Conservation (phyloP, 2,113 vertebrate species). For the Mystacornis crossleyi region DNA sequence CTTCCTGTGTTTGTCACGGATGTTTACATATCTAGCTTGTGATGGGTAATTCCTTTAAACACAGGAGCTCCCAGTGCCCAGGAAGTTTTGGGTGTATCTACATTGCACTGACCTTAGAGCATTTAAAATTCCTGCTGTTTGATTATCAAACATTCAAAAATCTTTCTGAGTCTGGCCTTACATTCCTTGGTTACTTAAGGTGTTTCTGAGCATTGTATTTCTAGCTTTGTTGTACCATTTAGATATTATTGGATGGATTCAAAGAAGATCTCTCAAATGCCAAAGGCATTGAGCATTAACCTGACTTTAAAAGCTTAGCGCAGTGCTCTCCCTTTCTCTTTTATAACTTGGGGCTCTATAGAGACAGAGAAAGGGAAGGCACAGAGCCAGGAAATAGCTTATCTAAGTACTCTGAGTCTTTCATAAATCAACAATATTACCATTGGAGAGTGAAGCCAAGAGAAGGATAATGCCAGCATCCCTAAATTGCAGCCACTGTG, state of each 20-base stretch:
- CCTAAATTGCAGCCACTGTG: not conserved
- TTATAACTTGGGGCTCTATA: not conserved
- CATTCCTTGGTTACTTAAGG: not conserved
- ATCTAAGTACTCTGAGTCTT: constrained; percentile 1
- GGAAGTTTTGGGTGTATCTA: not conserved
- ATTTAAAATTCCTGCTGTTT: not conserved
- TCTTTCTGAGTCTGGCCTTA: not conserved
- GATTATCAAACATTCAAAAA: not conserved
- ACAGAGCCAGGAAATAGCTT: constrained; percentile 30
- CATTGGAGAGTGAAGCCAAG: not conserved
- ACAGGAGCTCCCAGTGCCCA: not conserved
- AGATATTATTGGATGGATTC: not conserved
- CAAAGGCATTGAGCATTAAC: not conserved
- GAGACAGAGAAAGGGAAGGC: constrained; percentile 2
- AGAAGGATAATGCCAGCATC: not conserved
- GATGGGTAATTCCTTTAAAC: not conserved
- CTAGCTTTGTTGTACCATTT: not conserved
- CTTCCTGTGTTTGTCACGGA: not conserved
- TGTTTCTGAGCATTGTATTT: not conserved
- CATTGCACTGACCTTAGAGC: not conserved
- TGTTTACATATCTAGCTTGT: not conserved
- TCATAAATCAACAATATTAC: constrained; percentile 39
- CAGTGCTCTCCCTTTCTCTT: not conserved
- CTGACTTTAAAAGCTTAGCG: not conserved
- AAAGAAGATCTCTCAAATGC: not conserved